Evolutionary conservation across 2,888 invertebrate genomes (phyloP), one percentile per base, ranked within the genome.

Genomic region (Helobdella robusta): DNA sequence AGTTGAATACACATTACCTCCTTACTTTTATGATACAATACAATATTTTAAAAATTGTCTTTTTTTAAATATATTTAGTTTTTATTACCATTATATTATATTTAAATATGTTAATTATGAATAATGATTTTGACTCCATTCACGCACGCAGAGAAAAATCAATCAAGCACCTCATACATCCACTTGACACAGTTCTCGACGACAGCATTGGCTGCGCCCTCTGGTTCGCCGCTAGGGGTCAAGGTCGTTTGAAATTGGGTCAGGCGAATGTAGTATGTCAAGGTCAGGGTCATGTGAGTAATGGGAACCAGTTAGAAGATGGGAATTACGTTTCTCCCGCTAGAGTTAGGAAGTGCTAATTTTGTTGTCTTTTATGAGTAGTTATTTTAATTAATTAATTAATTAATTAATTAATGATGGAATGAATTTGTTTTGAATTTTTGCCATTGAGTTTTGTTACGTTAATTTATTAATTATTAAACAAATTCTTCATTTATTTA

Each of bases 171-270:
- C 83, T 95, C 67, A 85, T 95, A 54, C 86, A 87, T 79, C 98
- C 98, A 0, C 83, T 89, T 64, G 83, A 85, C 71, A 90, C 91
- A 1, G 86, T 98, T 67, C 80, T 98, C 59, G 98, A 98, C 82
- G 97, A 98, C 79, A 93, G 92, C 75, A 84, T 98, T 61, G 97
- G 95, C 0, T 89, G 81, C 77, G 94, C 83, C n/a, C 72, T 83
- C 56, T 98, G 95, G 94, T 98, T 97, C 84, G 95, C 95, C 30
- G 86, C 91, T 58, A 82, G 87, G 73, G 92, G 87, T 2, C 75
- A 81, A 69, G 87, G 80, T 1, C 66, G 72, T 44, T 59, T 76
- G 32, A 72, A 70, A 23, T 71, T 70, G 68, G 72, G 71, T 0
- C n/a, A n/a, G n/a, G n/a, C n/a, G n/a, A n/a, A n/a, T n/a, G n/a